These are phyloP conservation scores for Glaucopsyche alexis DNA, from an alignment of 2,888 invertebrate genomes.

Conservation along the genomic window DNA sequence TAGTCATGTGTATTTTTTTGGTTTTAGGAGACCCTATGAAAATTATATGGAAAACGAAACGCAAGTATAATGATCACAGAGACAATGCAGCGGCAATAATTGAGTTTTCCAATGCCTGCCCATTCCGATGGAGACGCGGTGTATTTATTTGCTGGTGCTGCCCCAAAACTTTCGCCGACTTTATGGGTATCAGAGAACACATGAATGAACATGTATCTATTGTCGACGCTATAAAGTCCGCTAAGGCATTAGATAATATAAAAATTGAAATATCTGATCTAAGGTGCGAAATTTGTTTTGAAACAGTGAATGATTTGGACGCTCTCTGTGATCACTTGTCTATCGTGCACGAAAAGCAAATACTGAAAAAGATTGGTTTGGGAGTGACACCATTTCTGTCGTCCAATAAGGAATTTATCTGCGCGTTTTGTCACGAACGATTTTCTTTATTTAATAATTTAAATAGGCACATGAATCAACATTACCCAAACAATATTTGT, in stretches of 20 bases:
- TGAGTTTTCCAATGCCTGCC: conserved; percentile 64
- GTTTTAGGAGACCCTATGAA: conserved; percentile 62
- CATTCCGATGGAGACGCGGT: conserved; percentile 67
- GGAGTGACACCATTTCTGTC: conserved; percentile 62
- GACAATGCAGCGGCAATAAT: conserved; percentile 67
- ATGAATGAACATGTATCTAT: conserved; percentile 52
- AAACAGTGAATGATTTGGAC: conserved; percentile 49
- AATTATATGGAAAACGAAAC: conserved; percentile 61
- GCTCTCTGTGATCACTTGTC: conserved; percentile 57
- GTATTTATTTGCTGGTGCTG: conserved; percentile 64
- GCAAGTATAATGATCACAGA: conserved; percentile 67
- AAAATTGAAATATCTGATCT: conserved; percentile 64
- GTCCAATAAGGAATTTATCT: conserved; percentile 50
- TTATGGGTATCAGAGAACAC: conserved; percentile 56
- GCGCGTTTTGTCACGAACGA: conserved; percentile 54
- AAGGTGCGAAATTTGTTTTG: conserved; percentile 57
- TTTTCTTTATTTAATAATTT: conserved; percentile 62
- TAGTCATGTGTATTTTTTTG: conserved; percentile 55
- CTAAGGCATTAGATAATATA: conserved; percentile 50
- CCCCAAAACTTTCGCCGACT: conserved; percentile 57
- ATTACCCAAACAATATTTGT: conserved; percentile 67
- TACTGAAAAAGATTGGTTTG: conserved; percentile 51
- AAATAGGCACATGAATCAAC: conserved; percentile 66
- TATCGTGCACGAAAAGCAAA: conserved; percentile 52
- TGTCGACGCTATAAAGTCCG: conserved; percentile 52